A percentile compares a stretch with the other conserved stretches of the same genome.
These are phyloP conservation scores for Myotis planiceps DNA, from an alignment of 2,797 vertebrate genomes.

Conservation along the genomic window DNA sequence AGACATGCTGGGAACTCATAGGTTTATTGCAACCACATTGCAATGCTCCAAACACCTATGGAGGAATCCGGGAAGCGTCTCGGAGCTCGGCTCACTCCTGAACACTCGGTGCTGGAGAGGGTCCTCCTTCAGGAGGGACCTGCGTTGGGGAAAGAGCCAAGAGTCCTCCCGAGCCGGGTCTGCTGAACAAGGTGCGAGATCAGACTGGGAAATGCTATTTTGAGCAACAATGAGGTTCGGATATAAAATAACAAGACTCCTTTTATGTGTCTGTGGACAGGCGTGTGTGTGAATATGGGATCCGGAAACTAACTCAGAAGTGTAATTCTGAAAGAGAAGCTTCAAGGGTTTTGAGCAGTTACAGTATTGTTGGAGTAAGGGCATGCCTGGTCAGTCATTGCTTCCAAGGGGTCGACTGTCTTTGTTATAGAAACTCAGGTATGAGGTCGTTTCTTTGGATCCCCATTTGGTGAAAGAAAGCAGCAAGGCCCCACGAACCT, in stretches of 20 bases:
- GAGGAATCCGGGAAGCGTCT: neutral
- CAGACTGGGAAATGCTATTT: slow-evolving; percentile 13
- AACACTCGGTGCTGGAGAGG: neutral
- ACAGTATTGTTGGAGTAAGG: neutral
- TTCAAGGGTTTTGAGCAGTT: neutral
- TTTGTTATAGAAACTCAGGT: neutral
- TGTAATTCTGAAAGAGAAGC: neutral
- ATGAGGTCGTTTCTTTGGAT: neutral
- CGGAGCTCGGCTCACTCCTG: neutral
- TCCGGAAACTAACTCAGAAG: slow-evolving; percentile 1
- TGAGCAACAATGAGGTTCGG: neutral
- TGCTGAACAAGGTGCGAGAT: neutral
- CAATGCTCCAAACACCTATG: neutral
- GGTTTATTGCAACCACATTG: neutral
- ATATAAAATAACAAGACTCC: slow-evolving; percentile 23
- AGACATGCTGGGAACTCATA: neutral
- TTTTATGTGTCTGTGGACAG: neutral
- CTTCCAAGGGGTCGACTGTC: neutral
- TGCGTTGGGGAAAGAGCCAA: neutral
- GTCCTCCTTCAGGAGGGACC: neutral
- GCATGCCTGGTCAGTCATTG: neutral
- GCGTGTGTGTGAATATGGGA: neutral
- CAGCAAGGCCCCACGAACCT: neutral
- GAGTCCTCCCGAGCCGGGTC: neutral
- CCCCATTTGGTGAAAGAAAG: neutral